Conservation (phyloP, 2,113 vertebrate species). For the Synodontis membranacea region DNA sequence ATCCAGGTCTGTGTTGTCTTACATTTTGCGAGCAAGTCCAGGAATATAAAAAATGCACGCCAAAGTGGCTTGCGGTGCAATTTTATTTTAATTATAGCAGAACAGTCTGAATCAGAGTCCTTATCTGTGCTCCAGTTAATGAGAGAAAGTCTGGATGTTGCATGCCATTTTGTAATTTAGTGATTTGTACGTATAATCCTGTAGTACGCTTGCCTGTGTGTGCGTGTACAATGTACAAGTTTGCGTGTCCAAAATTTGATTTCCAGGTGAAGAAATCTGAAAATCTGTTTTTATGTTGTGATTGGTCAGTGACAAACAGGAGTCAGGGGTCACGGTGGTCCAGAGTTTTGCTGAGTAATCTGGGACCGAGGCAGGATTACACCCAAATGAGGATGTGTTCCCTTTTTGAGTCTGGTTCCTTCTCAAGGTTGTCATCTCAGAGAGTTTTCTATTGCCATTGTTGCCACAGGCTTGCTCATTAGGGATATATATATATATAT, state of each 20-base stretch:
- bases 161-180: background rate
- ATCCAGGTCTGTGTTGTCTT: background rate
- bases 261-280: background rate
- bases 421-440: too few relatives aligned
- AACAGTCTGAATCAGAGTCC: background rate
- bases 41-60: background rate
- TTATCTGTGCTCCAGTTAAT: background rate
- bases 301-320: background rate
- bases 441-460: too few relatives aligned
- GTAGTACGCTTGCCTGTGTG: background rate
- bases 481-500: too few relatives aligned
- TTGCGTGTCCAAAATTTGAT: background rate
- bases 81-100: background rate
- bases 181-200: background rate
- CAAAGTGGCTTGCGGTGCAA: background rate
- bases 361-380: background rate
- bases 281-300: background rate
- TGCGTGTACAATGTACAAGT: background rate
- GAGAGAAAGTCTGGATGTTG: background rate
- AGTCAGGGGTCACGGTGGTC: background rate
- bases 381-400: too few relatives aligned
- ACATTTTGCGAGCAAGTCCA: background rate
- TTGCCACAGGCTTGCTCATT: too few relatives aligned
- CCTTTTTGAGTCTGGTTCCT: too few relatives aligned
- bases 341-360: background rate